Conservation (phyloP, 2,888 invertebrate species). For the Drosophila ustulata region DNA sequence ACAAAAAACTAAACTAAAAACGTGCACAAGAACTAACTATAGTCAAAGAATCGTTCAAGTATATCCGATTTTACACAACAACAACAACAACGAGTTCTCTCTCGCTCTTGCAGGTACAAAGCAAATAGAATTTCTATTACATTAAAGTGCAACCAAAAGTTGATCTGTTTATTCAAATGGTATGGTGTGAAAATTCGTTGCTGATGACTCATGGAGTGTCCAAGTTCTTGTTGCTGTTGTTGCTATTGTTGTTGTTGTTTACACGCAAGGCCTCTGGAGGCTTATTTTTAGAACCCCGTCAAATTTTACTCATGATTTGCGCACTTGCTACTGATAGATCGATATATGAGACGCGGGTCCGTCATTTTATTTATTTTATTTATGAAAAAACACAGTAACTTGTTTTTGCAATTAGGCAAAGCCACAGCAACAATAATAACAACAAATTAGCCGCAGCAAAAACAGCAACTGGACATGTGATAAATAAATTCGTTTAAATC, state of each 20-base stretch:
- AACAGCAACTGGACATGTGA: constrained; percentile 13
- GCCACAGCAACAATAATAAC: neutral
- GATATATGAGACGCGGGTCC: constrained; percentile 41
- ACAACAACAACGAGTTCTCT: neutral
- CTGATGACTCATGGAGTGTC: constrained; percentile 49
- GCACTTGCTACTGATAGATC: constrained; percentile 50
- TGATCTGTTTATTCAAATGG: constrained; percentile 5
- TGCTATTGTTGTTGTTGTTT: constrained; percentile 18
- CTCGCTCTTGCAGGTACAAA: constrained; percentile 9
- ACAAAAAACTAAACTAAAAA: neutral
- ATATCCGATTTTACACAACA: neutral
- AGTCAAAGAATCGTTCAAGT: constrained; percentile 1
- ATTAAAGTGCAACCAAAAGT: constrained; percentile 3
- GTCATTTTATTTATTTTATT: neutral
- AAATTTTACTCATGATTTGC: constrained; percentile 29
- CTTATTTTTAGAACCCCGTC: constrained; percentile 64
- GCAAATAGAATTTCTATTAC: neutral
- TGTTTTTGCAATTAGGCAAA: constrained; percentile 20
- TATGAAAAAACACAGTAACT: constrained; percentile 1
- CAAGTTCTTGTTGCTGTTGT: constrained; percentile 19
- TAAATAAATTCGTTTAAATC: constrained; percentile 6
- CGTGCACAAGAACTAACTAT: neutral
- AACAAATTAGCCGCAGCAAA: neutral
- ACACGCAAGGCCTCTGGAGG: constrained; percentile 47
- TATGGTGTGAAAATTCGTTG: constrained; percentile 48